Evolutionary conservation across 2,797 vertebrate species (phyloP).

Genomic region (Xiphorhynchus erythropygius): DNA sequence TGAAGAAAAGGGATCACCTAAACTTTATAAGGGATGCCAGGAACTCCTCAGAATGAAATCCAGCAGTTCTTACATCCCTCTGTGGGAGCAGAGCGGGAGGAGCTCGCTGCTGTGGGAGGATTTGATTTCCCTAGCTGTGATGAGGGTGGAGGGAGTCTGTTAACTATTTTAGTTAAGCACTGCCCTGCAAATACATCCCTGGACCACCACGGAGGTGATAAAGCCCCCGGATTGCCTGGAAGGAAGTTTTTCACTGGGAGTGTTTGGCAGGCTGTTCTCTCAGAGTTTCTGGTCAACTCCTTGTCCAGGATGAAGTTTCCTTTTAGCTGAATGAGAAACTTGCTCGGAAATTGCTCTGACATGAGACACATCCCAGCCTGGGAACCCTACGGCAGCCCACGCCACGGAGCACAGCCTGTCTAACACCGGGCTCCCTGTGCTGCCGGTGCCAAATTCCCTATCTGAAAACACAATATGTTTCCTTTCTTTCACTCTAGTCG

Average conservation of each 20-base stretch:
- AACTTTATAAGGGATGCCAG: neutral
- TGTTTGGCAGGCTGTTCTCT: neutral
- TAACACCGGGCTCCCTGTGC: neutral
- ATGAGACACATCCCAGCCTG: constrained; percentile 9
- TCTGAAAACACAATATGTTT: constrained; percentile 68
- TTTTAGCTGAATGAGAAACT: neutral
- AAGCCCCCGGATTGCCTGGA: neutral
- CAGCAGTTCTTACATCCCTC: neutral
- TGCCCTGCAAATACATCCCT: neutral
- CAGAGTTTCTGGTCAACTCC: neutral
- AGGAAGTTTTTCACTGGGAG: neutral
- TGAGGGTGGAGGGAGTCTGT: neutral
- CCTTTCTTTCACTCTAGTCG: constrained; percentile 47
- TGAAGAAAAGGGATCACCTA: neutral
- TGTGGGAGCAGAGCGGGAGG: neutral
- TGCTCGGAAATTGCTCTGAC: neutral
- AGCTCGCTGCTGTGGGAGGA: neutral
- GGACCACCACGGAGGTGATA: neutral
- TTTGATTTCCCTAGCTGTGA: neutral
- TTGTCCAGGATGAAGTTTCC: neutral
- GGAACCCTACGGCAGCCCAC: neutral
- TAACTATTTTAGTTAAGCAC: fast-evolving
- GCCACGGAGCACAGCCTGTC: neutral
- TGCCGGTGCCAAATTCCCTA: constrained; percentile 47
- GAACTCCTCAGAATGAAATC: neutral